phyloP scores from a whole-genome alignment of 2,113 vertebrate genomes.

The Alaudala cheleensis region DNA sequence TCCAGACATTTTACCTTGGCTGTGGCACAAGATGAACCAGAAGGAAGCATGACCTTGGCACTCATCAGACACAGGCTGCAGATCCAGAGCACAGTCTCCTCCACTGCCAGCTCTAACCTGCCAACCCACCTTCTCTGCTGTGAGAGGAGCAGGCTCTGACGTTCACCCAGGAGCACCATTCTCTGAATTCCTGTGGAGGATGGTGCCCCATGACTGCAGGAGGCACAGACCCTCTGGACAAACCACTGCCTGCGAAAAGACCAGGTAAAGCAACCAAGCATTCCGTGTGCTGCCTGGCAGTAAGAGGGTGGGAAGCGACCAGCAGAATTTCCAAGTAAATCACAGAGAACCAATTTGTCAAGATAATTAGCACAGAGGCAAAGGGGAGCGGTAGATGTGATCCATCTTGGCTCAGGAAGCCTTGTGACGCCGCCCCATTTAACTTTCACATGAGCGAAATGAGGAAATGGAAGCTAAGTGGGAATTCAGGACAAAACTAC shows the following conservation, averaged over 20 bases:
- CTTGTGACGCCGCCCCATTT: neutral
- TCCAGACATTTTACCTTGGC: neutral
- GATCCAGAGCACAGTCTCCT: neutral
- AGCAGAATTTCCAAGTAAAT: neutral
- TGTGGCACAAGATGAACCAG: neutral
- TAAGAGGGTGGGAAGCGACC: neutral
- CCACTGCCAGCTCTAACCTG: neutral
- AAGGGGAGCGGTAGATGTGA: neutral
- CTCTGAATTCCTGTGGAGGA: neutral
- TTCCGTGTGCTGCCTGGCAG: rapidly evolving
- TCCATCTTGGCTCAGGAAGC: constrained; percentile 3
- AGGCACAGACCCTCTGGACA: neutral
- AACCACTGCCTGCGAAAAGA: neutral
- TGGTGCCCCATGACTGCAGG: neutral
- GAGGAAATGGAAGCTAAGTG: neutral
- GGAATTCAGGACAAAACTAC: neutral
- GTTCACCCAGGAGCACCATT: neutral
- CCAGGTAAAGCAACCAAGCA: neutral
- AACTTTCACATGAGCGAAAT: neutral
- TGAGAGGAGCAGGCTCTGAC: neutral
- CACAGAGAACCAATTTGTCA: neutral
- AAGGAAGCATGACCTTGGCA: neutral
- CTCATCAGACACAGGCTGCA: neutral
- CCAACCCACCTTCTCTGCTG: neutral
- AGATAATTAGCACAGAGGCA: neutral